Percentiles rank a stretch among this genome's conserved stretches.
Evolutionary conservation across 2,113 vertebrate species (phyloP).

Genomic region (Pogona vitticeps): DNA sequence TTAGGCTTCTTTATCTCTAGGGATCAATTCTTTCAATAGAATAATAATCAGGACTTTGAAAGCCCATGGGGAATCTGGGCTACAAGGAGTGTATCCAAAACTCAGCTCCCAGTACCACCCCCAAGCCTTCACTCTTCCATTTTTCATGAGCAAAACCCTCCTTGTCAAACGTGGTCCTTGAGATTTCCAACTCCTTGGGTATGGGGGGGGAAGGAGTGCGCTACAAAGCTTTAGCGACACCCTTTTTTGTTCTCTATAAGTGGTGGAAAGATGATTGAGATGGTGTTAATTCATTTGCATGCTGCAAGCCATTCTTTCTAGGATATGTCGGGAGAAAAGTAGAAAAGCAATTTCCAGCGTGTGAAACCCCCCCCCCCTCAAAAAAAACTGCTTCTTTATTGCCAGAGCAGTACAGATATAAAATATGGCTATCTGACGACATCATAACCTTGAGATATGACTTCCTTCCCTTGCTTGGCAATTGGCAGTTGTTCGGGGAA

Average conservation of each 20-base stretch:
- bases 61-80: too few species aligned
- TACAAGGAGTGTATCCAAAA: too few species aligned
- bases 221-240: not conserved
- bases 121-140: not conserved
- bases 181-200: not conserved
- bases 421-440: slow-evolving; percentile 23
- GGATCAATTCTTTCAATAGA: too few species aligned
- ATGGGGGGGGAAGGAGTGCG: not conserved
- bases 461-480: slow-evolving; percentile 3
- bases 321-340: slow-evolving; percentile 10
- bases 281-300: slow-evolving; percentile 24
- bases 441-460: slow-evolving; percentile 39
- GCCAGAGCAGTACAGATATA: slow-evolving; percentile 9
- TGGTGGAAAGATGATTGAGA: not conserved
- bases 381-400: not conserved
- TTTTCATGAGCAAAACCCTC: not conserved
- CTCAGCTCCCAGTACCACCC: too few species aligned
- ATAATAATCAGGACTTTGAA: too few species aligned
- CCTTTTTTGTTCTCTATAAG: not conserved
- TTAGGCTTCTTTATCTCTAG: too few species aligned
- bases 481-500: slow-evolving; percentile 30
- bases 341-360: slow-evolving; percentile 29
- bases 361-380: not conserved
- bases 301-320: slow-evolving; percentile 11
- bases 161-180: not conserved